Evolutionary conservation across 2,888 invertebrate genomes (phyloP).

Genomic region (Coelogynopora nodosa): DNA sequence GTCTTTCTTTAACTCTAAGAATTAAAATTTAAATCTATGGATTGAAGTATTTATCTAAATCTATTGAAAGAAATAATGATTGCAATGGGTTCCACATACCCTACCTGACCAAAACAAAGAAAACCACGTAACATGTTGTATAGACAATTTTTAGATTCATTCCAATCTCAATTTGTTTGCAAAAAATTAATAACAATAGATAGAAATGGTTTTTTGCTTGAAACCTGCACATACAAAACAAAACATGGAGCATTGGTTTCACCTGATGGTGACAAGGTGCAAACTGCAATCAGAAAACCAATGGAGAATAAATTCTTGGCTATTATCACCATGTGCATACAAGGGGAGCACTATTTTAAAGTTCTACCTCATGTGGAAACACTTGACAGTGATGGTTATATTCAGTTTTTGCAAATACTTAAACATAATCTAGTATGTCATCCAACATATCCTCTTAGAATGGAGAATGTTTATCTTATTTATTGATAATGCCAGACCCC

Average conservation of each 20-base stretch:
- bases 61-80: too few relatives aligned
- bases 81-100: background rate
- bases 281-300: background rate
- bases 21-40: too few relatives aligned
- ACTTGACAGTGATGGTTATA: background rate
- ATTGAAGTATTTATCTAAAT: too few relatives aligned
- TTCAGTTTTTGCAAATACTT: background rate
- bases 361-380: background rate
- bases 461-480: background rate
- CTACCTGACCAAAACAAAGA: background rate
- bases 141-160: background rate
- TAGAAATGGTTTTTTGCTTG: background rate
- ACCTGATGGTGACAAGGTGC: background rate
- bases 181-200: background rate
- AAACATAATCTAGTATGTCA: background rate
- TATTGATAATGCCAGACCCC: background rate
- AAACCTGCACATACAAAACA: background rate
- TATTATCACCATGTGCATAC: background rate
- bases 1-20: too few relatives aligned
- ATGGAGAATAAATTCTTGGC: too few relatives aligned
- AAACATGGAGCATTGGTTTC: background rate
- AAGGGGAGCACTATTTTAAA: background rate
- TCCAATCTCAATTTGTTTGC: background rate
- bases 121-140: background rate
- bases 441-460: background rate